phyloP scores from a whole-genome alignment of 1,140 invertebrate genomes.

The Bombus confusus region DNA sequence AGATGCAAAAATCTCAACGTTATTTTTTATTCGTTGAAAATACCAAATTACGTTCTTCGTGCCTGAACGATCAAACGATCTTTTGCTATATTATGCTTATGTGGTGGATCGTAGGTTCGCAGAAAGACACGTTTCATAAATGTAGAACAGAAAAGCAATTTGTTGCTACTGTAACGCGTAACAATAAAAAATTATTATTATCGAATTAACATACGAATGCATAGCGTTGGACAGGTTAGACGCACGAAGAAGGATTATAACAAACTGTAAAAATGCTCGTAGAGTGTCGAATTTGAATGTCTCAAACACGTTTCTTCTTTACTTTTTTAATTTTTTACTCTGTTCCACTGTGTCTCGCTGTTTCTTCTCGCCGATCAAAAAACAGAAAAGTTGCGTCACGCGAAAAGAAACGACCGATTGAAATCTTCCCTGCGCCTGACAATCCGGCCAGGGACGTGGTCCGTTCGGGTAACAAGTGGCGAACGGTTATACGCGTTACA shows the following conservation, averaged over 20 bases:
- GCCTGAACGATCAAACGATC: too few relatives aligned
- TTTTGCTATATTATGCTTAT: too few relatives aligned
- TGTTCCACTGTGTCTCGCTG: neutral
- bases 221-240: neutral
- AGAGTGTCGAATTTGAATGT: conserved; percentile 14
- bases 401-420: conserved; percentile 49
- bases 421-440: conserved; percentile 64
- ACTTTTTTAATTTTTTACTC: neutral
- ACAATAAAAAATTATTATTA: neutral
- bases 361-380: conserved; percentile 8
- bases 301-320: neutral
- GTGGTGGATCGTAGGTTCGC: too few relatives aligned
- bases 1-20: too few relatives aligned
- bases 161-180: neutral
- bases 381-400: conserved; percentile 39
- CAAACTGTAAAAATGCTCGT: neutral
- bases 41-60: too few relatives aligned
- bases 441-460: conserved; percentile 53
- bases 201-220: neutral
- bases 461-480: conserved; percentile 66
- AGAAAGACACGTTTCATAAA: too few relatives aligned
- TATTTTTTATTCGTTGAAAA: too few relatives aligned
- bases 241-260: neutral
- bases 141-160: neutral
- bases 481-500: conserved; percentile 53